Evolutionary conservation across 2,113 vertebrate genomes (phyloP).

Genomic region (Brevimyrus niger): DNA sequence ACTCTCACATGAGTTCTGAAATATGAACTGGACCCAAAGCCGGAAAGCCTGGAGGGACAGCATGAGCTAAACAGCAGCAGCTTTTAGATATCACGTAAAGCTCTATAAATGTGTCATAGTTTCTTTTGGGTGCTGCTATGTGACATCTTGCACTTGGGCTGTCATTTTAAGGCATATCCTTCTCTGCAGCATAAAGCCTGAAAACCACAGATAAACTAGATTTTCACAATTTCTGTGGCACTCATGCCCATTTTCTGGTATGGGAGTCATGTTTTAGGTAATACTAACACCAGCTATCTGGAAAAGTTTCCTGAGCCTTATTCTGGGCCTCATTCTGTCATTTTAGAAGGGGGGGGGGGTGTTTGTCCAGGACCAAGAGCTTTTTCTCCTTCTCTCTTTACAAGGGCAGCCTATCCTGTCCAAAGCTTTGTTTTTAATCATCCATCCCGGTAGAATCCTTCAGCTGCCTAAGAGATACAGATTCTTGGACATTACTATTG

Average conservation of each 20-base stretch:
- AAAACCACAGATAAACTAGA: not conserved
- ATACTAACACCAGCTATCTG: not conserved
- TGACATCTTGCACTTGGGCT: not conserved
- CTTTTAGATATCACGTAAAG: not conserved
- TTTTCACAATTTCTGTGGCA: not conserved
- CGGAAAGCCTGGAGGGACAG: not conserved
- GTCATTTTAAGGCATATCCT: not conserved
- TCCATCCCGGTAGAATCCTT: not conserved
- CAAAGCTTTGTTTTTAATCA: not conserved
- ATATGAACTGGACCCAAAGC: not conserved
- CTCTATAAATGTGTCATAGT: not conserved
- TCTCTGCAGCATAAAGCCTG: not conserved
- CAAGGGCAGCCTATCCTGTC: no score
- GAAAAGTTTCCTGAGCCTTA: slow-evolving; percentile 1
- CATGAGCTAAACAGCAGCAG: not conserved
- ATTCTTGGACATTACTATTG: slow-evolving; percentile 11
- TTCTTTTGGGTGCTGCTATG: not conserved
- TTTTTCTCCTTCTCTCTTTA: not conserved
- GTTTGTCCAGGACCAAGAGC: not conserved
- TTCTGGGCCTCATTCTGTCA: not conserved
- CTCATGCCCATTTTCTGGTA: not conserved
- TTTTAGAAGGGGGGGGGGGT: not conserved
- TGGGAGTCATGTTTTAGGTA: not conserved
- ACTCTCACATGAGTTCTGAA: not conserved
- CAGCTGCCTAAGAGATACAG: not conserved